Evolutionary conservation across 2,888 invertebrate species (phyloP), one percentile per base, ranked within the genome.

Genomic region (Andricus curvator): DNA sequence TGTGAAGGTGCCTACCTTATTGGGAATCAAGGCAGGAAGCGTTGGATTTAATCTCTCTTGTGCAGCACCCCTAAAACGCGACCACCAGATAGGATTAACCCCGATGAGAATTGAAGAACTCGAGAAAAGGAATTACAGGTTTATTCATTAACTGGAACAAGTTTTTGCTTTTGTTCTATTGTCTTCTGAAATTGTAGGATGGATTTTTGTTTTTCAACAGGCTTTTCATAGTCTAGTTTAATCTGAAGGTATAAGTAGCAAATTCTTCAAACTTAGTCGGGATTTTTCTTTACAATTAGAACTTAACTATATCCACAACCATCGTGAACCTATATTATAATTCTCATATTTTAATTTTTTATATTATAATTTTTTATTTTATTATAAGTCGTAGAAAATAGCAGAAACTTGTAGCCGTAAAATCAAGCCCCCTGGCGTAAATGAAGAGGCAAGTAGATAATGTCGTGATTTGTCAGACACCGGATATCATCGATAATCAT

Each of bases 21-120:
- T 85, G 85, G 82, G 82, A 84, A 85, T 83, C 81, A 81, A 83
- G 82, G 80, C 84, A 83, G 82, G 83, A 84, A 86, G 83, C 77
- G 68, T 65, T n/a, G 79, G 78, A 86, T 83, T 82, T 82, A 86
- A 85, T 82, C 83, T 85, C 81, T 80, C 82, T 80, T 79, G 66
- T 80, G 77, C 82, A 77, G 82, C 81, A 60, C 70, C 76, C 67
- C 67, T 78, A 70, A 74, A 74, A 74, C 48, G 48, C 70, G 29
- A 48, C 70, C 70, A 56, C 70, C 33, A 74, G 62, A 70, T 80
- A 66, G 76, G 62, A 79, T 78, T 62, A 81, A 44, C 37, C 56
- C 62, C 74, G 25, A 41, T 48, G 70, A 74, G 65, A 48, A 66
- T 56, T 37, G 22, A 68, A 68, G 41, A 68, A 44, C 44, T 68